Percentiles rank a stretch among this genome's conserved stretches.
These are phyloP conservation scores for Nasonia oneida DNA, from an alignment of 2,888 invertebrate species.

Conservation along the genomic window DNA sequence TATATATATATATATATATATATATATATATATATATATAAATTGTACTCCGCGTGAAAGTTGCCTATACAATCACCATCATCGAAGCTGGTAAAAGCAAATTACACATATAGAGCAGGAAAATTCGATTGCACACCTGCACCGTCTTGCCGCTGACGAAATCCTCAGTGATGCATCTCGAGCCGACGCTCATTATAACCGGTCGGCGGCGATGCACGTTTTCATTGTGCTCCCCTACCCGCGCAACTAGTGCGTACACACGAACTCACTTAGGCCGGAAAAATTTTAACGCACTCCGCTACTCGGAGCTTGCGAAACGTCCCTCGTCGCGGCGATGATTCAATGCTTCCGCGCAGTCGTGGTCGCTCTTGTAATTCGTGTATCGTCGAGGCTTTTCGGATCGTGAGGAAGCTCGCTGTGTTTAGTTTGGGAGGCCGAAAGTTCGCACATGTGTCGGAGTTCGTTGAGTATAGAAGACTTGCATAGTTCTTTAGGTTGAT, in stretches of 20 bases:
- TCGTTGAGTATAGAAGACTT: too few species aligned
- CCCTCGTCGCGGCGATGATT: background rate
- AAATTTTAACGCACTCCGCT: background rate
- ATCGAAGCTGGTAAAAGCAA: background rate
- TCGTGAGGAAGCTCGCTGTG: background rate
- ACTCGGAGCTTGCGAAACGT: background rate
- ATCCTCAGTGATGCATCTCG: background rate
- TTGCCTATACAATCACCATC: background rate
- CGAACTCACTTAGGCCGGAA: background rate
- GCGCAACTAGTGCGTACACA: background rate
- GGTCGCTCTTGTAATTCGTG: background rate
- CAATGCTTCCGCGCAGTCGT: background rate
- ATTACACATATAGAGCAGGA: slow-evolving; percentile 35
- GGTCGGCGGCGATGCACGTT: too few species aligned
- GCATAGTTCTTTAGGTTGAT: too few species aligned
- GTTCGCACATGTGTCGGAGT: too few species aligned
- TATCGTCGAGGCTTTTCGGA: background rate
- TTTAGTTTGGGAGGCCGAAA: background rate
- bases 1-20: too few species aligned
- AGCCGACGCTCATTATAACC: background rate
- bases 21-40: too few species aligned
- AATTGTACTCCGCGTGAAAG: slow-evolving; percentile 6
- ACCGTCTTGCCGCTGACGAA: background rate
- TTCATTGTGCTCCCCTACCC: too few species aligned
- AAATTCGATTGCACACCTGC: slow-evolving; percentile 25